Base-by-base conservation (phyloP, 2,113 vertebrate genomes). In the Myrmecobius fasciatus region DNA sequence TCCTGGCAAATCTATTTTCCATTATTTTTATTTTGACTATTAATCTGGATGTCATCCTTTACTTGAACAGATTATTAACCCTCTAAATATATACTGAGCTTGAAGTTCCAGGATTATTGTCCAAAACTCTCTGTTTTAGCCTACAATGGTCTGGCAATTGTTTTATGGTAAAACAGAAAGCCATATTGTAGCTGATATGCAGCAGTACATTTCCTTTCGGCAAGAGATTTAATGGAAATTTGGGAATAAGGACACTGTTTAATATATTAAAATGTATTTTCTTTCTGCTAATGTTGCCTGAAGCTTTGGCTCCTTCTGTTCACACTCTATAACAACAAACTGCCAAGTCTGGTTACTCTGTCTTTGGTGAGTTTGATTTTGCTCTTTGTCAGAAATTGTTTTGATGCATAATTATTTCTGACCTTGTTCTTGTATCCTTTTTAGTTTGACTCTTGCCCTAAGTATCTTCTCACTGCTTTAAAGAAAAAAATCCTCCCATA, bases 1-100 rank as follows among this genome's bases (percentile, higher is more conserved):
- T 8, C 91, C 90, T 93, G 89, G 92, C 22, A 47, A n/a, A 53
- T 17, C 43, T 8, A 91, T 91, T 97, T 97, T 96, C 97, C 95
- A 91, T 83, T 52, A 12, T 17, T 67, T 95, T 83, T 67, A 43
- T 0, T 20, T n/a, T 14, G 90, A 11, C 56, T 97, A 91, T 97
- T 96, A 92, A 94, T 93, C 97, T 96, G 96, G 95, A 96, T 49
- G 3, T 54, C 49, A 20, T 51, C 52, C 31, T 90, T 36, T 67
- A 94, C 89, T 95, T 93, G 90, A 83, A 53, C 91, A 91, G 54
- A 89, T 25, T 11, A 11, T 95, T 89, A 96, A 93, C 60, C 52
- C 89, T 92, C 83, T 53, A 89, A 94, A 95, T 91, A 88, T 51
- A 56, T 46, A 92, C 46, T 91, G 89, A 94, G 91, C 48, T n/a